These are phyloP conservation scores for Gorsachius goisagi DNA, from an alignment of 2,113 vertebrate genomes.

Conservation along the genomic window DNA sequence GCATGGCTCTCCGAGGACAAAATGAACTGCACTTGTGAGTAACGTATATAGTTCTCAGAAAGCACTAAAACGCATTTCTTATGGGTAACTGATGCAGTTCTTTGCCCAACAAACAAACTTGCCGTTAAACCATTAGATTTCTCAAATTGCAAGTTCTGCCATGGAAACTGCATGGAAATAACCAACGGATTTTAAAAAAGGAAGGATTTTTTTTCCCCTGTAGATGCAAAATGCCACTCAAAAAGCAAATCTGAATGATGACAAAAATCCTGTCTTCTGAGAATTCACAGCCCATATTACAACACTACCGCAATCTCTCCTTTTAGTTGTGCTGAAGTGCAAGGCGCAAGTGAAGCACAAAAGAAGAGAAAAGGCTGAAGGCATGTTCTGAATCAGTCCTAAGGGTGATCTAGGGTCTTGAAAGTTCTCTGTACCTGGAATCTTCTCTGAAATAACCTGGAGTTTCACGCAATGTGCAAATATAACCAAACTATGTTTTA, in stretches of 20 bases:
- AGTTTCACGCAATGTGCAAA: neutral
- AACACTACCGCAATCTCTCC: neutral
- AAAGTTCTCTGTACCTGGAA: neutral
- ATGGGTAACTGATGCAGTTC: neutral
- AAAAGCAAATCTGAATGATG: neutral
- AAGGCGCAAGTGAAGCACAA: neutral
- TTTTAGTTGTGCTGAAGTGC: neutral
- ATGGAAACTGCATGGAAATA: constrained; percentile 9
- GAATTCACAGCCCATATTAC: neutral
- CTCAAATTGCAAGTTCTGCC: neutral
- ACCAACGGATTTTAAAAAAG: neutral
- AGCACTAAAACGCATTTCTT: neutral
- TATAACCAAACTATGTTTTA: neutral
- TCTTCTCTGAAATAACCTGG: neutral
- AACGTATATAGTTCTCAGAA: neutral
- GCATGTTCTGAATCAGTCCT: neutral
- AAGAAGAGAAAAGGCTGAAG: neutral
- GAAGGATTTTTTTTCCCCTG: neutral
- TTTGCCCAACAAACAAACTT: neutral
- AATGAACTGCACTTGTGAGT: neutral
- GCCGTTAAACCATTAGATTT: neutral
- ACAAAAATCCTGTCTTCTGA: neutral
- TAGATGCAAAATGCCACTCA: neutral
- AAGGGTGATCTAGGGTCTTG: neutral
- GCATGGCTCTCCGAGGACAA: neutral